Evolutionary conservation across 2,797 vertebrate genomes (phyloP).

Genomic region (Silurus lanzhouensis): DNA sequence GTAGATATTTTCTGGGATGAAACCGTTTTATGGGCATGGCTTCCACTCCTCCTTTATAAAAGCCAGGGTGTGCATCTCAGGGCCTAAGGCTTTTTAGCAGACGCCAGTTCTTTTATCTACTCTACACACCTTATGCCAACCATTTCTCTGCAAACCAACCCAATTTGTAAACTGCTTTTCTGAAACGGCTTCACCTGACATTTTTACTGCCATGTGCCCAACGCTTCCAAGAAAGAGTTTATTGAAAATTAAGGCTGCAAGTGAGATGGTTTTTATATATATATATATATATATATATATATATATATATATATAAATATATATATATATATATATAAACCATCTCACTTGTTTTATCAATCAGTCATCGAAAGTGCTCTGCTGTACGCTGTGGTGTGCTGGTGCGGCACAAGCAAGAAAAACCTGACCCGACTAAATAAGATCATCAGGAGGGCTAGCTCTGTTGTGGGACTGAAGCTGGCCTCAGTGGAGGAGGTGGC

Average conservation of each 20-base stretch:
- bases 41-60: not conserved
- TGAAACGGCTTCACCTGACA: not conserved
- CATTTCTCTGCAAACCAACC: not conserved
- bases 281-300: no score
- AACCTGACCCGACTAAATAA: no score
- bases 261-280: not conserved
- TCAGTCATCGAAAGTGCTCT: no score
- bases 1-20: not conserved
- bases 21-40: not conserved
- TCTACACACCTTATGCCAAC: not conserved
- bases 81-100: not conserved
- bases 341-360: no score
- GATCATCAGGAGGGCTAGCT: no score
- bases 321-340: no score
- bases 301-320: no score
- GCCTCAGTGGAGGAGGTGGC: no score
- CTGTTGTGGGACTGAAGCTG: no score
- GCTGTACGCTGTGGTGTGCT: no score
- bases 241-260: not conserved
- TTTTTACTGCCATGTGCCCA: not conserved
- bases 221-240: not conserved
- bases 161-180: not conserved
- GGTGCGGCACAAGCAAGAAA: no score
- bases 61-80: not conserved
- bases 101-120: slow-evolving; percentile 4